Evolutionary conservation across 2,113 vertebrate species (phyloP), one percentile per base, ranked within the genome.

Genomic region (Xenopus laevis): DNA sequence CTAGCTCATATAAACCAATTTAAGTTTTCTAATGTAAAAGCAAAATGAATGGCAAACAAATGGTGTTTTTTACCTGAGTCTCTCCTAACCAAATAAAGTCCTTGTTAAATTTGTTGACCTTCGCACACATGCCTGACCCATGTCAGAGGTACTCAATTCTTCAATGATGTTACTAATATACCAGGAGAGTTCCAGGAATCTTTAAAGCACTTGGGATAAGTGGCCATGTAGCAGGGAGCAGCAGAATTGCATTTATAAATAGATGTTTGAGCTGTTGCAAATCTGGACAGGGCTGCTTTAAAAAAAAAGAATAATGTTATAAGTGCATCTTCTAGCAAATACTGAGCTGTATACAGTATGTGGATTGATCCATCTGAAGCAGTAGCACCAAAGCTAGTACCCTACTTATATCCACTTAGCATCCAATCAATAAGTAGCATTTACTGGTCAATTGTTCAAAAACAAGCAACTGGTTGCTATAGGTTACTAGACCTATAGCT

Each of bases 21-120:
- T 90, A 90, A 86, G 79, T 86, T 77, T 74, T 74, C 68, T 73
- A 81, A 79, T 63, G 79, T 65, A 78, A 77, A 70, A 75, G 81
- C 82, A 77, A 77, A 76, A 81, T 78, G 79, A 80, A 77, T 78
- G 73, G 85, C 85, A 87, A 86, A 85, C 84, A 83, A 70, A 70
- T 63, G 46, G 66, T 17, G 13, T 45, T 63, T 63, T 30, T 47
- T 72, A 72, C 62, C 74, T 70, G 66, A 27, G 60, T 15, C 15
- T 30, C 30, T 16, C 52, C 47, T 23, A 13, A 50, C 64, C 72
- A 74, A 63, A 77, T 47, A 70, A 44, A 15, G 16, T 15, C 66
- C 74, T 77, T 77, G 67, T 70, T 77, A 20, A 60, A 33, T 57
- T 63, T 77, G 46, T 77, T 77, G 74, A 77, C 74, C 67, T 77